Conservation (phyloP, 2,113 vertebrate species). For the Felis catus region DNA sequence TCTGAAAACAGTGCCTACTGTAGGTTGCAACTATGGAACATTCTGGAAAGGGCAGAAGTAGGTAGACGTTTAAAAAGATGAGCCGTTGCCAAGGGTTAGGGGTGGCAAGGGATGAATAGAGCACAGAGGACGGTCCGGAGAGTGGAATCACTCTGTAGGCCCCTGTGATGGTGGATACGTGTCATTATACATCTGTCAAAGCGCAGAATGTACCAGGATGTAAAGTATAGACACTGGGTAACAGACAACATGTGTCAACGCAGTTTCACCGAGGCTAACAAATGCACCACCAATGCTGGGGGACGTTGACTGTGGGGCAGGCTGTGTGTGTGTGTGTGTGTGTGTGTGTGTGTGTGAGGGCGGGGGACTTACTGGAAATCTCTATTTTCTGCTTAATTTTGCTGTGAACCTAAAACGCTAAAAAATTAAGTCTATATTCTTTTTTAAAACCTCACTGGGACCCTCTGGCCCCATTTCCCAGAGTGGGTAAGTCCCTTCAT, state of each 20-base stretch:
- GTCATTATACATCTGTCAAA: background rate
- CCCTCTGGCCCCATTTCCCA: background rate
- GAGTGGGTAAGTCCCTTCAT: background rate
- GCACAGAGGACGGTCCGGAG: no score
- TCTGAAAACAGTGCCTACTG: background rate
- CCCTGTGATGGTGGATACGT: rapidly evolving
- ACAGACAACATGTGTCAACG: rapidly evolving
- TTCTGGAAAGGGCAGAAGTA: background rate
- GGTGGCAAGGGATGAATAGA: background rate
- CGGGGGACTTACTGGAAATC: background rate
- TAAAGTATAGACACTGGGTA: no score
- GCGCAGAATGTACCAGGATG: background rate
- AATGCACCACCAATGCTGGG: rapidly evolving
- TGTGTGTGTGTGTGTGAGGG: background rate
- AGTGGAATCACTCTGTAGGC: background rate
- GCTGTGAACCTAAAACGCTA: background rate
- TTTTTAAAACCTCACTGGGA: background rate
- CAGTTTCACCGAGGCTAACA: background rate
- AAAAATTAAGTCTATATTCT: background rate
- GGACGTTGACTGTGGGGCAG: background rate
- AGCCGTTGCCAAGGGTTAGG: background rate
- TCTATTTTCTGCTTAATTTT: background rate
- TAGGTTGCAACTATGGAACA: background rate
- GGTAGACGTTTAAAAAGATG: background rate
- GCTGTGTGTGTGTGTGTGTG: background rate